Base-by-base conservation (phyloP, 1,140 invertebrate species). In the Drosophila sulfurigaster region DNA sequence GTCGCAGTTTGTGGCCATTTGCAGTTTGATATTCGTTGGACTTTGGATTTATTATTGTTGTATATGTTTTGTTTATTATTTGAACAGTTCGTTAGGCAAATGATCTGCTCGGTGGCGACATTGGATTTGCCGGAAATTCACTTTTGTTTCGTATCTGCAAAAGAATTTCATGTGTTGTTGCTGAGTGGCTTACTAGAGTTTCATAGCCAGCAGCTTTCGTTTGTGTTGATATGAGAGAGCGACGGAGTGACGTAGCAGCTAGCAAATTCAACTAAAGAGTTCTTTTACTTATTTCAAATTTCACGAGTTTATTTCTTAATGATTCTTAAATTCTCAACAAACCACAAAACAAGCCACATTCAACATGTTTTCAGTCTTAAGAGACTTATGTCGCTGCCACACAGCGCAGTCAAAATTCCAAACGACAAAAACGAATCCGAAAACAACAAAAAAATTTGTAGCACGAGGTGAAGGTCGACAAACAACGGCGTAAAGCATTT, bases 1-100 rank as follows among this genome's bases (percentile, higher is more conserved):
- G 45, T 83, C 81, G 62, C 74, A 91, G 71, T 87, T 87, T 62
- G 85, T 91, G 79, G 82, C 91, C 91, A 92, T 92, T 87, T 81
- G 65, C 65, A 2, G 15, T 66, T 58, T 46, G 48, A 35, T 41
- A 66, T 74, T 57, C 20, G 20, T 25, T 25, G 20, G 41, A 41
- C 30, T 54, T 10, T 30, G 11, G 3, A 51, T 63, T 45, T 11
- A 20, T 43, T 62, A 28, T 28, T 20, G 13, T 43, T 32, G 7
- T 6, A 16, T 3, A 38, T 65, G 13, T 38, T n/a, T 15, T 56
- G 1, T 51, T 54, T 48, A 15, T 30, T 16, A 7, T 8, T 16
- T 3, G 7, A 25, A 16, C 32, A 51, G 20, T 54, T 63, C 51
- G 66, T 59, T 82, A 75, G 25, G 56, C 51, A 46, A 78, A 80